A percentile compares a stretch with the other conserved stretches of the same genome.
Conservation (phyloP, 2,888 invertebrate genomes). For the Thereva nobilitata region DNA sequence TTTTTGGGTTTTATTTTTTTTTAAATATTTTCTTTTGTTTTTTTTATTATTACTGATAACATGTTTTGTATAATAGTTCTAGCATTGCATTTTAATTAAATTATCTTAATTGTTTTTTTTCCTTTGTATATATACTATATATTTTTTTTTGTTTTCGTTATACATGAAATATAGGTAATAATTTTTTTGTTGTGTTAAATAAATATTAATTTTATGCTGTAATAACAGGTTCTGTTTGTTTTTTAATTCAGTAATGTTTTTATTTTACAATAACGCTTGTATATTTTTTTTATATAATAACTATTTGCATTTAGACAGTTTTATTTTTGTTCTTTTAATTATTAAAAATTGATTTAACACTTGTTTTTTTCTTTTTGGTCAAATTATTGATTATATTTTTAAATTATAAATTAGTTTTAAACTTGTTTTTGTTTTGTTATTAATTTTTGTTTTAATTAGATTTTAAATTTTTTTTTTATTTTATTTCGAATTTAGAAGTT, state of each 20-base stretch:
- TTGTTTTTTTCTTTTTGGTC: conserved; percentile 25
- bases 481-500: conserved; percentile 20
- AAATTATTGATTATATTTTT: conserved; percentile 5
- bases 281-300: conserved; percentile 29
- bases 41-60: conserved; percentile 18
- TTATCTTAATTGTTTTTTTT: conserved; percentile 16
- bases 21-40: conserved; percentile 12
- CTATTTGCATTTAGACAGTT: conserved; percentile 32
- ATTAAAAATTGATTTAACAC: conserved; percentile 29
- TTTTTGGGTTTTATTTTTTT: not conserved
- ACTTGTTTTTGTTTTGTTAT: not conserved
- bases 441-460: conserved; percentile 19
- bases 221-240: not conserved
- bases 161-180: conserved; percentile 22
- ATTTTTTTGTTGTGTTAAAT: conserved; percentile 16
- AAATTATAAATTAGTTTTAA: conserved; percentile 23
- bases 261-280: conserved; percentile 32
- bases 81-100: conserved; percentile 22
- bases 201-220: conserved; percentile 16
- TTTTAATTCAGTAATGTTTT: not conserved
- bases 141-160: conserved; percentile 10
- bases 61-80: conserved; percentile 20
- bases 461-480: conserved; percentile 1
- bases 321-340: conserved; percentile 13
- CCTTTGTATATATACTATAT: conserved; percentile 13